These are phyloP conservation scores for Phaenicophaeus curvirostris DNA, from an alignment of 2,797 vertebrate genomes.

Conservation along the genomic window DNA sequence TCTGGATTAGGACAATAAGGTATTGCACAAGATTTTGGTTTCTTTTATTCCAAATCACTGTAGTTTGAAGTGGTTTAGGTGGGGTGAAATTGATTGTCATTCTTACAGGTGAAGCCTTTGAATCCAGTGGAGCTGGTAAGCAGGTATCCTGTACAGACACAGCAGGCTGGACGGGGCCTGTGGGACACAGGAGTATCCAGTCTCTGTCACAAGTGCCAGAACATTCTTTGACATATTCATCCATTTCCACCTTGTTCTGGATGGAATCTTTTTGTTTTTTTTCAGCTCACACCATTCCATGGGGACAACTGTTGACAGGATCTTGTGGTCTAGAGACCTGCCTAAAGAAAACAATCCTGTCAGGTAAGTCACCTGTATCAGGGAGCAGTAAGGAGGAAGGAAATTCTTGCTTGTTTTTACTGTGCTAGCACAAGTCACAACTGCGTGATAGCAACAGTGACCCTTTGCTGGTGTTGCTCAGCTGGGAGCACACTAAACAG, in stretches of 20 bases:
- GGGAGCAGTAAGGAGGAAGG: neutral
- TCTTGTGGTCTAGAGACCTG: neutral
- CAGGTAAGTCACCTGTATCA: neutral
- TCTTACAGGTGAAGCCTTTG: neutral
- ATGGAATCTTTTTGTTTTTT: neutral
- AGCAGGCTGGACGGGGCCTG: neutral
- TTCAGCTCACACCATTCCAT: neutral
- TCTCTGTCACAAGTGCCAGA: neutral
- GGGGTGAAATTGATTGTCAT: neutral
- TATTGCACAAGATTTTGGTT: neutral
- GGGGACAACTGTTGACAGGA: neutral
- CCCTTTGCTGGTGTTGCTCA: neutral
- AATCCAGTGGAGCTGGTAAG: neutral
- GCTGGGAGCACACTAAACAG: neutral
- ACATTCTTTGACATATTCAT: neutral
- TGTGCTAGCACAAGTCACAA: neutral
- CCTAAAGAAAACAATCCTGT: neutral
- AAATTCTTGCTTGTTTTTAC: neutral
- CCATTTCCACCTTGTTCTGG: neutral
- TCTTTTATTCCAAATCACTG: neutral
- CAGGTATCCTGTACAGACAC: neutral
- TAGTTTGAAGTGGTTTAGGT: neutral
- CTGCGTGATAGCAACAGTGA: fast-evolving
- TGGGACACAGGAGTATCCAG: neutral
- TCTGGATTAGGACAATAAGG: neutral